Conservation (phyloP, 64 coral and sea anemone species). For the Pachyseris speciosa region DNA sequence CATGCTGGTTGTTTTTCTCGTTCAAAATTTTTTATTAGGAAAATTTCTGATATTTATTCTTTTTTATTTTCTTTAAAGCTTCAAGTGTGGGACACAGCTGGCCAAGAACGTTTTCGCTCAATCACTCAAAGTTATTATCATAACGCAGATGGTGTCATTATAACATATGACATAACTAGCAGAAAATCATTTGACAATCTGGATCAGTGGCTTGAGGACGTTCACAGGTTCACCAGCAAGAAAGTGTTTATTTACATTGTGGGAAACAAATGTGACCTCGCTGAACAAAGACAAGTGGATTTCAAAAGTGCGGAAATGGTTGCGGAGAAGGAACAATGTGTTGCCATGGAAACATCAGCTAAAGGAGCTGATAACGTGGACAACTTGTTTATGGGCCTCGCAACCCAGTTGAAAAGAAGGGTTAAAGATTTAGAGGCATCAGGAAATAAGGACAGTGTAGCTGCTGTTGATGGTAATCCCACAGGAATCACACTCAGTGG, state of each 20-base stretch:
- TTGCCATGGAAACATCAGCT: conserved; percentile 97
- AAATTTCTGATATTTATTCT: background rate
- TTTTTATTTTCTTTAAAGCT: conserved; percentile 76
- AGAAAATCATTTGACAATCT: conserved; percentile 91
- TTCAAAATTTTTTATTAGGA: too few species aligned
- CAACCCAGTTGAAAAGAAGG: conserved; percentile 87
- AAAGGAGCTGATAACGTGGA: conserved; percentile 98
- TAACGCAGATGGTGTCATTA: conserved; percentile 94
- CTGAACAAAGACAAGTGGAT: conserved; percentile 75
- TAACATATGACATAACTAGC: conserved; percentile 95
- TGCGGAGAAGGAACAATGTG: conserved; percentile 81
- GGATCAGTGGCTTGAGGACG: conserved; percentile 89
- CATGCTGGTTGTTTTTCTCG: too few species aligned
- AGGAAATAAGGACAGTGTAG: conserved; percentile 38
- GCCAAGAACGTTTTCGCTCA: conserved; percentile 94
- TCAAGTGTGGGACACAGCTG: conserved; percentile 98
- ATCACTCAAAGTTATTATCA: conserved; percentile 98
- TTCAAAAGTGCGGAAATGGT: conserved; percentile 73
- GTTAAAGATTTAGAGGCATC: conserved; percentile 63
- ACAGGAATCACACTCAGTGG: conserved; percentile 71
- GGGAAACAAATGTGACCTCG: conserved; percentile 95
- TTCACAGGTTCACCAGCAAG: conserved; percentile 93
- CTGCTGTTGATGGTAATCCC: conserved; percentile 7
- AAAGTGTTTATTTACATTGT: conserved; percentile 88
- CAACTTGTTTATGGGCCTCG: conserved; percentile 88